phyloP scores from a whole-genome alignment of 2,888 invertebrate species.

The Folsomia manolachei region DNA sequence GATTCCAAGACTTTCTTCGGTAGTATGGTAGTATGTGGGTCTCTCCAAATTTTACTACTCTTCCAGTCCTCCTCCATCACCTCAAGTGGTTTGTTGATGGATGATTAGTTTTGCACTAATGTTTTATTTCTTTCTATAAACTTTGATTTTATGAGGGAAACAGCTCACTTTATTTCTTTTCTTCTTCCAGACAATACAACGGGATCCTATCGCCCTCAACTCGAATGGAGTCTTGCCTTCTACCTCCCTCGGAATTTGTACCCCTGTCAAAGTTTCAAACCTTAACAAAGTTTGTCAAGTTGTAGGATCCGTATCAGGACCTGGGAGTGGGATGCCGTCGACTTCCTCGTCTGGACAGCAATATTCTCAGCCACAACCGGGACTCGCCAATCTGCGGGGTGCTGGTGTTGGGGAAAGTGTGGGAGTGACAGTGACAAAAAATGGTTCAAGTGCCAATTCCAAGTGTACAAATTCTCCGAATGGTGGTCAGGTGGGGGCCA shows the following conservation, averaged over 20 bases:
- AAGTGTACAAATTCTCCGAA: background rate
- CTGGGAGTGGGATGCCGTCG: background rate
- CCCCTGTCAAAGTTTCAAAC: background rate
- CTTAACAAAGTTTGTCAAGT: background rate
- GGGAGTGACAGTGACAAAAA: background rate
- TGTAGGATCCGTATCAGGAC: background rate
- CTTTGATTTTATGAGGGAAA: background rate
- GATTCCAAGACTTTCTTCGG: no score
- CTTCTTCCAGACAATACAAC: background rate
- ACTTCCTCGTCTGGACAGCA: no score
- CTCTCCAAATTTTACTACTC: background rate
- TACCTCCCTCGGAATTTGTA: background rate
- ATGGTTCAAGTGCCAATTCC: background rate
- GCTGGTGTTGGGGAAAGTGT: background rate
- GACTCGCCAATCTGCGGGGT: background rate
- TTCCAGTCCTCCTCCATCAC: no score
- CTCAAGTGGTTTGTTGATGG: no score
- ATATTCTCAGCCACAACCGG: no score
- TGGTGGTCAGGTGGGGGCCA: background rate
- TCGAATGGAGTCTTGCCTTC: background rate
- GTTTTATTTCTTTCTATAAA: background rate
- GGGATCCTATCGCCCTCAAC: background rate
- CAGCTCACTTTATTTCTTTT: background rate
- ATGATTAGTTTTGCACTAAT: background rate
- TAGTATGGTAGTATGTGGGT: background rate